These are phyloP conservation scores for Pinna nobilis DNA, from an alignment of 1,140 invertebrate genomes.

Conservation along the genomic window DNA sequence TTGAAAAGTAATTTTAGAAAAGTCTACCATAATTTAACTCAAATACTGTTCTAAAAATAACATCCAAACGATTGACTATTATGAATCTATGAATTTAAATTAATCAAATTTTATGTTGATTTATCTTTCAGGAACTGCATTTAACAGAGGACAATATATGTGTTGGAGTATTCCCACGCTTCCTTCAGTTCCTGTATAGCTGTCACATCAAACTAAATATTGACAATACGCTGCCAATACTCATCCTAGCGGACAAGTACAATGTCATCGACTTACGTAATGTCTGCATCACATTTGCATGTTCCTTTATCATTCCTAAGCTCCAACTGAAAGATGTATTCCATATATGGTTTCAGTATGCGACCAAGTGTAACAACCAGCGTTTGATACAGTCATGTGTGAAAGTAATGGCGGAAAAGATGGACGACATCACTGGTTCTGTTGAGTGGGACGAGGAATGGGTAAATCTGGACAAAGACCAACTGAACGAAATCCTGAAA, in stretches of 20 bases:
- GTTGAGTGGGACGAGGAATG: conserved; percentile 75
- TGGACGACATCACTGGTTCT: conserved; percentile 71
- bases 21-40: too few species aligned
- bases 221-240: conserved; percentile 72
- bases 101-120: too few species aligned
- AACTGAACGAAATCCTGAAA: conserved; percentile 74
- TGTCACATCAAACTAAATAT: conserved; percentile 74
- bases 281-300: conserved; percentile 75
- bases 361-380: conserved; percentile 74
- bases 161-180: conserved; percentile 71
- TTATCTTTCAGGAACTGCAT: conserved; percentile 68
- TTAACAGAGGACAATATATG: conserved; percentile 73
- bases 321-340: conserved; percentile 75
- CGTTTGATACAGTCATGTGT: conserved; percentile 70
- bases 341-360: conserved; percentile 76
- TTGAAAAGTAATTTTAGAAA: too few species aligned
- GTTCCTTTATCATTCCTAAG: conserved; percentile 73
- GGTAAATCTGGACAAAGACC: conserved; percentile 73
- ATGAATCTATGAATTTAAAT: too few species aligned
- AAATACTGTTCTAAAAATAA: too few species aligned
- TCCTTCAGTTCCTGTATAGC: conserved; percentile 74
- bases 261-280: conserved; percentile 73
- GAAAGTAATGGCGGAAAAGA: conserved; percentile 70
- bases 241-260: conserved; percentile 76
- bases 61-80: too few species aligned